Evolutionary conservation across 2,888 invertebrate species (phyloP), one percentile per base, ranked within the genome.

Genomic region (Drosophila dives): DNA sequence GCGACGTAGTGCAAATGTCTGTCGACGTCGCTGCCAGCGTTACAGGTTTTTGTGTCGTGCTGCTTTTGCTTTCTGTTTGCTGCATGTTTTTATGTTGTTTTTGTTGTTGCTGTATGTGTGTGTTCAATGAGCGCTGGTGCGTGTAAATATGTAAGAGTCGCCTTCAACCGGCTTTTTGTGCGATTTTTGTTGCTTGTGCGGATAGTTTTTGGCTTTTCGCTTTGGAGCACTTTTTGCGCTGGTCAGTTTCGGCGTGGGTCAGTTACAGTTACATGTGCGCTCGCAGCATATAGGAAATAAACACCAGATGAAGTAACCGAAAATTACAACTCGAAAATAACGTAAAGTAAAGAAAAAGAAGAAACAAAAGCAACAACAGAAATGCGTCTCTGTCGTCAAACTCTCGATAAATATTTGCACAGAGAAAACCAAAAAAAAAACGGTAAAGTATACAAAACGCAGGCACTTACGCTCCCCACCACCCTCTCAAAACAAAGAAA

Each of bases 91-190:
- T 54, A 20, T 42, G 51, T 40, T 58, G 51, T 60, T 61, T 50
- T 50, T 58, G 59, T 26, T 64, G 48, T 12, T 67, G 53, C 56
- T 68, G 90, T 86, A 77, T 72, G 72, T 80, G 75, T 90, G 90
- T 86, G 83, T 86, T 86, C 89, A 88, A 86, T 86, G 73, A 86
- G 85, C 90, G 81, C 75, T 90, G 86, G 86, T 83, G 90, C 86
- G 86, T 90, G 86, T 86, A 90, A 86, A 90, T 88, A 86, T 90
- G 89, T 90, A 90, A 90, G 86, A 80, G 90, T 87, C 85, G 85
- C 89, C 88, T 90, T 88, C 89, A 90, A 86, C 90, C 90, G 86
- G 86, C 86, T 86, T 86, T 86, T 88, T 89, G 71, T 75, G 79
- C 73, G 72, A 76, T 80, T 74, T 86, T 73, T 58, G 32, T 29